These are phyloP conservation scores for Serinus canaria DNA, from an alignment of 2,113 vertebrate species.

Conservation along the genomic window DNA sequence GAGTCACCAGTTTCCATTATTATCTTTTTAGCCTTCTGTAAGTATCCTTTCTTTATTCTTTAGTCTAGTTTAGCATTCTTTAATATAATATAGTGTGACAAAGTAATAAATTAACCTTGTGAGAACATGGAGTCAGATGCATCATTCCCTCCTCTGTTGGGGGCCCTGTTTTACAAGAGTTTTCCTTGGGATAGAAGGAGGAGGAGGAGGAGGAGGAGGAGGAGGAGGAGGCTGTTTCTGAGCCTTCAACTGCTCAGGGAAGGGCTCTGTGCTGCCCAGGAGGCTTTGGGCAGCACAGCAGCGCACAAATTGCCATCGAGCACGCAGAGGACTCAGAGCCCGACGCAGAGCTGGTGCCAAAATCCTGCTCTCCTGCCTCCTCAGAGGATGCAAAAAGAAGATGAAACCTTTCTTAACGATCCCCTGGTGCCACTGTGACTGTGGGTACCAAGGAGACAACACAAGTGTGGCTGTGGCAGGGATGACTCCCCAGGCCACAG, in stretches of 20 bases:
- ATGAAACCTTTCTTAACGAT: neutral
- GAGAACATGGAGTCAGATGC: too few relatives aligned
- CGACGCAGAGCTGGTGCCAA: fast-evolving
- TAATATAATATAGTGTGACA: too few relatives aligned
- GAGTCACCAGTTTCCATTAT: too few relatives aligned
- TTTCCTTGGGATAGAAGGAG: neutral
- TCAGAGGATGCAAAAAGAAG: neutral
- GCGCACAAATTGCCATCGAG: neutral
- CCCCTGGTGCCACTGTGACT: fast-evolving
- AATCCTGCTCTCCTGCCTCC: neutral
- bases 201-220: neutral
- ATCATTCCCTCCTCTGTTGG: too few relatives aligned
- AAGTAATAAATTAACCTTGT: too few relatives aligned
- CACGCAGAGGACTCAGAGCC: neutral
- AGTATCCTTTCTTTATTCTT: too few relatives aligned
- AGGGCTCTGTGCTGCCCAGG: neutral
- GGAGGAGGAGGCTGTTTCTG: neutral
- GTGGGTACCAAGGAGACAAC: neutral
- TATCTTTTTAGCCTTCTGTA: too few relatives aligned
- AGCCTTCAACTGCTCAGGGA: neutral
- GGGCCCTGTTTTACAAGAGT: too few relatives aligned
- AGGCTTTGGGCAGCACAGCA: neutral
- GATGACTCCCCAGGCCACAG: neutral
- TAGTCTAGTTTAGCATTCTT: too few relatives aligned
- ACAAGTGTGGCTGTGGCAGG: fast-evolving